Base-by-base conservation (phyloP, 1,140 invertebrate genomes). In the Penaeus vannamei region DNA sequence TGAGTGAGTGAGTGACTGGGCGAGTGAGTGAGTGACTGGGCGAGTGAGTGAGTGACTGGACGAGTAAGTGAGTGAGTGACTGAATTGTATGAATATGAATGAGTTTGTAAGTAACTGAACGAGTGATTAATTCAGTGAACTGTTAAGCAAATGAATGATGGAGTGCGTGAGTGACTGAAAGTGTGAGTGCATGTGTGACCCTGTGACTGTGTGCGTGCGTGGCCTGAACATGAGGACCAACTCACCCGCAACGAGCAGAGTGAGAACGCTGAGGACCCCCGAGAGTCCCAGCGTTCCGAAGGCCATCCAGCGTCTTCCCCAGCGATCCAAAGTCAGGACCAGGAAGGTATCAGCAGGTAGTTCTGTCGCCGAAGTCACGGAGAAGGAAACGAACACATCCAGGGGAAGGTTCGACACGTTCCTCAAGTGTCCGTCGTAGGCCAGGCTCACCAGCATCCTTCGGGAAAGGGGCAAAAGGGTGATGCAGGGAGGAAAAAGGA, bases 351-450 rank as follows among this genome's bases (percentile, higher is more conserved):
- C 96, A 14, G 97, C 97, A 0, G 97, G 97, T 61, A 97, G 93
- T 92, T 97, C 96, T 0, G 96, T 97, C 2, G 96, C 95, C 22
- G 96, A 95, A 0, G 97, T 96, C 3, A 97, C 94, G 0, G 96
- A 97, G 92, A 97, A 98, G 1, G 97, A 97, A 53, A 97, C 92
- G 92, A 97, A 98, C 3, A 97, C 94, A 91, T 97, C 95, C 90
- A 97, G 92, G 84, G 88, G 90, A 14, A 97, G 93, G 61, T 96
- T 96, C 29, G 96, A 96, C 1, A 97, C 96, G 91, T 97, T 97
- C 92, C 97, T 94, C 4, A 97, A 96, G 92, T 97, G 96, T 2
- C 97, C 97, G 91, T 97, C 97, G 92, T 97, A 98, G 1, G 97
- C 95, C 92, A 98, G 92, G 1, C 96, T 97, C 85, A 98, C 96